Percentiles rank a stretch among this genome's conserved stretches.
These are phyloP conservation scores for Lasioglossum figueresi DNA, from an alignment of 2,888 invertebrate genomes.

Conservation along the genomic window DNA sequence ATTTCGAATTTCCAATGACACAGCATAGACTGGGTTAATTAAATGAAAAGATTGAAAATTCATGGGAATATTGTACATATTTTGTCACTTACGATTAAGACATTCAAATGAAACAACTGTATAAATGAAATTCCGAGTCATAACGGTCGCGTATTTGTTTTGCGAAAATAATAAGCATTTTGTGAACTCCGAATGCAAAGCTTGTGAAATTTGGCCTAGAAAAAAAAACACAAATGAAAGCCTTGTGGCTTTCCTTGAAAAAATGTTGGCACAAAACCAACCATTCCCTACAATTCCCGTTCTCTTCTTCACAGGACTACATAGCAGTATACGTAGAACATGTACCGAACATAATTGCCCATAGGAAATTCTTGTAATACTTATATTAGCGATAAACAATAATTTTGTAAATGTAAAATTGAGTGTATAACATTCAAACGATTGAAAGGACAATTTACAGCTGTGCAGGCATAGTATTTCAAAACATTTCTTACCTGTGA, in stretches of 20 bases:
- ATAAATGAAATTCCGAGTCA: background rate
- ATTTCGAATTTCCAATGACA: no score
- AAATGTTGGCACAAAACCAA: conserved; percentile 19
- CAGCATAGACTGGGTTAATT: no score
- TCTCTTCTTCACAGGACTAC: background rate
- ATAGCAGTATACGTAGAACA: background rate
- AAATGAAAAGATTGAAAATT: no score
- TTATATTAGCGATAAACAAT: background rate
- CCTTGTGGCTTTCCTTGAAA: conserved; percentile 11
- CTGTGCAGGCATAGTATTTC: no score
- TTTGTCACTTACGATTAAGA: background rate
- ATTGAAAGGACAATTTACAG: background rate
- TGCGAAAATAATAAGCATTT: background rate
- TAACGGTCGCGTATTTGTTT: background rate
- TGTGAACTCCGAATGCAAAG: background rate
- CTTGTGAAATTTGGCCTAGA: background rate
- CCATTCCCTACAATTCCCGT: background rate
- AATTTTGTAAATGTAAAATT: background rate
- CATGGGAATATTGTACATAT: background rate
- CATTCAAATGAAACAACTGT: background rate
- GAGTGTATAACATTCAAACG: background rate
- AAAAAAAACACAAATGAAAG: background rate
- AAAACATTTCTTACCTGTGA: no score
- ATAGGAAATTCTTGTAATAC: background rate
- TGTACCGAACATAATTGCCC: background rate